A percentile compares a stretch with the other conserved stretches of the same genome.
phyloP scores from a whole-genome alignment of 2,888 invertebrate genomes.

The Eilema sororculum region DNA sequence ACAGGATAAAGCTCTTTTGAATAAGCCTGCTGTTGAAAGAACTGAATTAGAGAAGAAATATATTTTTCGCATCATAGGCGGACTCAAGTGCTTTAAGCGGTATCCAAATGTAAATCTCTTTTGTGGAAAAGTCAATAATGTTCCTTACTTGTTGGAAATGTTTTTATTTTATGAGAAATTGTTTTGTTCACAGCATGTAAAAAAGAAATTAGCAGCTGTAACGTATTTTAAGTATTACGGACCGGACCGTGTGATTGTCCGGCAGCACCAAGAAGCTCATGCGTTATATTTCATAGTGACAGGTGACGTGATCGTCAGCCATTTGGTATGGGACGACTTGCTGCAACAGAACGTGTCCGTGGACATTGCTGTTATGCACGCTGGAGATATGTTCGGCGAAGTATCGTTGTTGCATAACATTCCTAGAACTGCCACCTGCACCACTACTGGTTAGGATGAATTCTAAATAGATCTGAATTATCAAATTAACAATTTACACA shows the following conservation, averaged over 20 bases:
- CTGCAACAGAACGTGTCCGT: slow-evolving; percentile 76
- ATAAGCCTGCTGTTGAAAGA: slow-evolving; percentile 84
- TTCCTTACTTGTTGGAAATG: background rate
- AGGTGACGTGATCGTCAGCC: slow-evolving; percentile 85
- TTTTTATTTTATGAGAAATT: background rate
- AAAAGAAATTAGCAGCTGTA: slow-evolving; percentile 87
- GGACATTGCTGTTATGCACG: slow-evolving; percentile 82
- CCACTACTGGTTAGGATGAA: slow-evolving; percentile 79
- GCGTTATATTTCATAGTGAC: slow-evolving; percentile 89
- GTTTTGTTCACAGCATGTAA: slow-evolving; percentile 79
- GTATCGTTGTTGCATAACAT: slow-evolving; percentile 88
- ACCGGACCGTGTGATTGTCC: slow-evolving; percentile 87
- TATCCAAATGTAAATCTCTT: slow-evolving; percentile 84
- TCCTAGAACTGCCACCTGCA: slow-evolving; percentile 88
- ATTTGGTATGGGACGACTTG: slow-evolving; percentile 82
- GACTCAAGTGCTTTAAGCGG: slow-evolving; percentile 87
- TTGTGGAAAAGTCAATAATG: background rate
- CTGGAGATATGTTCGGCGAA: slow-evolving; percentile 90
- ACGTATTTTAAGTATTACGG: slow-evolving; percentile 88
- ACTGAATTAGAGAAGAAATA: slow-evolving; percentile 88
- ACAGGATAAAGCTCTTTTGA: slow-evolving; percentile 88
- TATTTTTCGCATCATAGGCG: slow-evolving; percentile 86
- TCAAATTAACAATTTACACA: too few relatives aligned
- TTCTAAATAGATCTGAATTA: background rate
- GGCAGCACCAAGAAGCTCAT: slow-evolving; percentile 87